Evolutionary conservation across 1,140 invertebrate species (phyloP), one percentile per base, ranked within the genome.

Genomic region (Zeugodacus cucurbitae): DNA sequence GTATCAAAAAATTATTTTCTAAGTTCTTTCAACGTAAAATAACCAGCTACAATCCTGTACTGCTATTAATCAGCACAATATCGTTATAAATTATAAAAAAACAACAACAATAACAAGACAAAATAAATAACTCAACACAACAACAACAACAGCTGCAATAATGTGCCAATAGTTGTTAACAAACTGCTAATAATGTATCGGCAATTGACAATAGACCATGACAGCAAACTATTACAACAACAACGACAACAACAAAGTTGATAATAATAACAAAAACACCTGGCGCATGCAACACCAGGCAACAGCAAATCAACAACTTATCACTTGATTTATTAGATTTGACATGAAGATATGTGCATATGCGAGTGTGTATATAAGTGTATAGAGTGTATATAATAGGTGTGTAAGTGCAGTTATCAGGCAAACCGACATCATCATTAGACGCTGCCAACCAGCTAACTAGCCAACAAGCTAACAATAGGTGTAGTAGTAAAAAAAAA

Each of bases 241-340:
- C 5, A n/a, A 74, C 3, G 41, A n/a, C 20, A 44, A 74, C 1
- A 74, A n/a, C 70, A 74, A n/a, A n/a, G n/a, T 2, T 22, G 22
- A 20, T n/a, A 62, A 62, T 22, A 22, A 70, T 32, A 32, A 67
- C 29, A 32, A 26, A 82, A 48, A 48, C 41, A 54, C 41, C 74
- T 82, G 37, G 41, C 74, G 22, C 74, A 82, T 54, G 74, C 74
- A 78, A 82, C 26, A 82, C 2, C 74, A 82, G 14, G 10, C 64
- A 32, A 82, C 74, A 82, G 74, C 74, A 48, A 82, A 82, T 82
- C 74, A 82, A 82, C 74, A 82, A 82, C 74, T 82, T 82, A 82
- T 48, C 74, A 82, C 74, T 82, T 82, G 74, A 82, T 82, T 82
- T 82, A 82, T 82, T 82, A 41, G 41, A 82, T 82, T 82, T 82